phyloP scores from a whole-genome alignment of 2,888 invertebrate genomes.

The Eristalinus sepulchralis region DNA sequence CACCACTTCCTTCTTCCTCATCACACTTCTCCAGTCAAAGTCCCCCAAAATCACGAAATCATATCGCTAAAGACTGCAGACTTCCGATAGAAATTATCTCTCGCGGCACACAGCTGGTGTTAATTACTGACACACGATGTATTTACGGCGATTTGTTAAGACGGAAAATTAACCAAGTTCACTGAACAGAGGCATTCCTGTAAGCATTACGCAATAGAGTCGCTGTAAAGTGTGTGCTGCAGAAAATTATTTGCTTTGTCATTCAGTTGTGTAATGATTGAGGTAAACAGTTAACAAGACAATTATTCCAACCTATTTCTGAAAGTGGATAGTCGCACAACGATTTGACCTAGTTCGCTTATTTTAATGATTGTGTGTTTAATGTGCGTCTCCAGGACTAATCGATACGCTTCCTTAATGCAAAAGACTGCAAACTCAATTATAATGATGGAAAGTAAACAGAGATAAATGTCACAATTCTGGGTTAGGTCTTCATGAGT shows the following conservation, averaged over 20 bases:
- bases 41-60: background rate
- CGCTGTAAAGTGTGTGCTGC: background rate
- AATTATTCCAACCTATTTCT: background rate
- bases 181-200: background rate
- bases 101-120: background rate
- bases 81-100: background rate
- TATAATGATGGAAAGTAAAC: too few relatives aligned
- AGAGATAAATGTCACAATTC: too few relatives aligned
- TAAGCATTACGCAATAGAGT: background rate
- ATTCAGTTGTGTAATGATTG: background rate
- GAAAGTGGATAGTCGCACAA: background rate
- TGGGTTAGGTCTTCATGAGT: too few relatives aligned
- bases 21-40: background rate
- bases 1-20: background rate
- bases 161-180: background rate
- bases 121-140: background rate
- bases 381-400: background rate
- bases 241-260: background rate
- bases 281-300: background rate
- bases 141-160: background rate
- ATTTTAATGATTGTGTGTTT: background rate
- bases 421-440: background rate
- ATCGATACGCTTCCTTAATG: background rate
- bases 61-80: background rate
- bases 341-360: background rate